A percentile compares a stretch with the other conserved stretches of the same genome.
Conservation (phyloP, 2,888 invertebrate species). For the Melanchra persicariae region DNA sequence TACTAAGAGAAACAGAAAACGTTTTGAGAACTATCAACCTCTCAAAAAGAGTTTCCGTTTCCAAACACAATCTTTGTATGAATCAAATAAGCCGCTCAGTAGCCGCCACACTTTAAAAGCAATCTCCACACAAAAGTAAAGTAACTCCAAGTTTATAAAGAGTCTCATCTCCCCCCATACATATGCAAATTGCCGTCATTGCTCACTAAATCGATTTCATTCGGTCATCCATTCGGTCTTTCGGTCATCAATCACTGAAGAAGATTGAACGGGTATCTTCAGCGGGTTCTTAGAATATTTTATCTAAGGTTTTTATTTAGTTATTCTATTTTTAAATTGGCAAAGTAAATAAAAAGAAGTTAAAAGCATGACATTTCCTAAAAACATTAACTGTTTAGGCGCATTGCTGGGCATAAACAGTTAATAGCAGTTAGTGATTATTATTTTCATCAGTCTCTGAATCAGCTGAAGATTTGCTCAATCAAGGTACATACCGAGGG, state of each 20-base stretch:
- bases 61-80: not conserved
- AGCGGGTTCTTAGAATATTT: conserved; percentile 62
- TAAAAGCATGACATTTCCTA: too few relatives aligned
- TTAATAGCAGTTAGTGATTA: too few relatives aligned
- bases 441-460: too few relatives aligned
- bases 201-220: conserved; percentile 87
- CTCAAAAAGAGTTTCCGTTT: not conserved
- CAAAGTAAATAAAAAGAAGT: too few relatives aligned
- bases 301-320: conserved; percentile 57
- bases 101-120: conserved; percentile 44
- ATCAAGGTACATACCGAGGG: too few relatives aligned
- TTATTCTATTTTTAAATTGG: conserved; percentile 22
- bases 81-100: conserved; percentile 17
- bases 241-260: conserved; percentile 86
- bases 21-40: not conserved
- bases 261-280: conserved; percentile 82
- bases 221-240: conserved; percentile 84
- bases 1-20: not conserved
- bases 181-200: conserved; percentile 86
- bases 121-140: conserved; percentile 59
- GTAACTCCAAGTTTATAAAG: conserved; percentile 63
- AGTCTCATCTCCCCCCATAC: conserved; percentile 79
- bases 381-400: too few relatives aligned
- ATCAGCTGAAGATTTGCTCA: too few relatives aligned
- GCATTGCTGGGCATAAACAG: too few relatives aligned